phyloP scores from a whole-genome alignment of 2,888 invertebrate species.

The Chalcosyrphus nemorum region DNA sequence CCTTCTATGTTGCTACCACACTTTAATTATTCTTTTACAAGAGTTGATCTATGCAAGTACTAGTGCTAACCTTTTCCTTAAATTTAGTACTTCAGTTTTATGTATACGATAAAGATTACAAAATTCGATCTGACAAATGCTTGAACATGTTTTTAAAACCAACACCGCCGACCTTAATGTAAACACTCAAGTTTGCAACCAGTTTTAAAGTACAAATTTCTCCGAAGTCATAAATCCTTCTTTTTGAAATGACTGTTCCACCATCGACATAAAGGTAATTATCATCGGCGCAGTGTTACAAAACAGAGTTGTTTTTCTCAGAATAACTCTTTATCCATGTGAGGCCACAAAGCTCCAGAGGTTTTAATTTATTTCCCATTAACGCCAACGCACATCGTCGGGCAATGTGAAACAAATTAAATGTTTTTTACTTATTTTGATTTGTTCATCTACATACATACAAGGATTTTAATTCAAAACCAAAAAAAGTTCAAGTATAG shows the following conservation, averaged over 20 bases:
- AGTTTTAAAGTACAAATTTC: not conserved
- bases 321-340: not conserved
- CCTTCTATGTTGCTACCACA: too few species aligned
- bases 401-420: slow-evolving; percentile 40
- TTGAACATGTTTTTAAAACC: too few species aligned
- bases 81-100: too few species aligned
- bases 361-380: slow-evolving; percentile 51
- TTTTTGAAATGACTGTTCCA: not conserved
- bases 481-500: not conserved
- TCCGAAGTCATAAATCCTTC: not conserved
- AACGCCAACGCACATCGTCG: slow-evolving; percentile 26
- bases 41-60: too few species aligned
- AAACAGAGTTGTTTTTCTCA: not conserved
- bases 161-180: too few species aligned
- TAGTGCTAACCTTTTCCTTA: too few species aligned
- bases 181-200: not conserved
- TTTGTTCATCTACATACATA: not conserved
- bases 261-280: not conserved
- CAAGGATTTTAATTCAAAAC: not conserved
- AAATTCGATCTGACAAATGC: too few species aligned
- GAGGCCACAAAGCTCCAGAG: slow-evolving; percentile 8
- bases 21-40: too few species aligned
- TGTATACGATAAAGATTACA: too few species aligned
- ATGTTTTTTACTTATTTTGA: slow-evolving; percentile 31
- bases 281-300: not conserved